A percentile compares a stretch with the other conserved stretches of the same genome.
Evolutionary conservation across 2,888 invertebrate genomes (phyloP).

Genomic region (Hedychridium roseum): DNA sequence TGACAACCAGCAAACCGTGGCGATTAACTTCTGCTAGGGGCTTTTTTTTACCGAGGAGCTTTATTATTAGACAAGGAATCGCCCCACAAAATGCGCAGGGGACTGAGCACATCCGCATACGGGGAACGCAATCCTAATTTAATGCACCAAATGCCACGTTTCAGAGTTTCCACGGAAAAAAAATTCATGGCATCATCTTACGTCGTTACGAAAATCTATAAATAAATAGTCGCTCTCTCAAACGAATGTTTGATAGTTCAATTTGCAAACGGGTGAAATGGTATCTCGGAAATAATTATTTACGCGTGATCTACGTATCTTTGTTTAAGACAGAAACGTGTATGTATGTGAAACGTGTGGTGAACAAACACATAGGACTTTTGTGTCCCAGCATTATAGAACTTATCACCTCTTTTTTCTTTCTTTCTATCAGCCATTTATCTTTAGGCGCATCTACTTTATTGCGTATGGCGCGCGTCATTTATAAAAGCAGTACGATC

Average conservation of each 20-base stretch:
- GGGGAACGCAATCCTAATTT: conserved; percentile 22
- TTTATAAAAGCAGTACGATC: conserved; percentile 45
- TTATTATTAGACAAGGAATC: conserved; percentile 28
- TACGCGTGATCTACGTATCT: no score
- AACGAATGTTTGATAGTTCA: no score
- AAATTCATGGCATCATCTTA: neutral
- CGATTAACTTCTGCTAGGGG: conserved; percentile 38
- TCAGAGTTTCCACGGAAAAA: conserved; percentile 1
- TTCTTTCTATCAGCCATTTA: conserved; percentile 18
- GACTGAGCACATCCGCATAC: conserved; percentile 11
- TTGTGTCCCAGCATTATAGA: neutral
- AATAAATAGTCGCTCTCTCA: neutral
- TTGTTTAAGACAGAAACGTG: no score
- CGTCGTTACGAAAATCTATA: conserved; percentile 1
- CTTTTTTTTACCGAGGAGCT: conserved; percentile 17
- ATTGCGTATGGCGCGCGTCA: conserved; percentile 23
- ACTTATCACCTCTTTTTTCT: conserved; percentile 8
- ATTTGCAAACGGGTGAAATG: no score
- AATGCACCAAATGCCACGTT: conserved; percentile 10
- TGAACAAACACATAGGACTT: no score
- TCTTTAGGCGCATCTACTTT: conserved; percentile 19
- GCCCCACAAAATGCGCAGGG: neutral
- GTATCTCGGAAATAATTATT: no score
- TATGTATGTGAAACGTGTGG: no score
- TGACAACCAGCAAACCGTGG: conserved; percentile 45